Base-by-base conservation (phyloP, 2,797 vertebrate genomes). In the Picus viridis region DNA sequence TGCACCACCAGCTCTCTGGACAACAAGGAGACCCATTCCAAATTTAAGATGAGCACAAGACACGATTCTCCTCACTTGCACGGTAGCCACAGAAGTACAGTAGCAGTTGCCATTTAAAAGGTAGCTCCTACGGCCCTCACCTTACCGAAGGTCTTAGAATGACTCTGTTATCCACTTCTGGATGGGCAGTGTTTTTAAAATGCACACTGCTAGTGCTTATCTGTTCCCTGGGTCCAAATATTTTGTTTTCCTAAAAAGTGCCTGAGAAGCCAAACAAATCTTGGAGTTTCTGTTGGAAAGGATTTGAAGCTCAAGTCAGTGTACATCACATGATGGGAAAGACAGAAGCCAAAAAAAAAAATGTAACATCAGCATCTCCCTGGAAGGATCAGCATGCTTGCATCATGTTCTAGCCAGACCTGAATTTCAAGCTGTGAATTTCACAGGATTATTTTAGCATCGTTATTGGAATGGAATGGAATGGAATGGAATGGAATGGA, bases 231-330 rank as follows among this genome's bases (percentile, higher is more conserved):
- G 9, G 20, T 51, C 64, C 45, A 91, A 90, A 91, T 79, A 82
- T 71, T 90, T 85, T 65, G n/a, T 75, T 95, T 87, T 85, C 56
- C 84, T 95, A 57, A 91, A 89, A 92, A 89, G 54, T 7, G 32
- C n/a, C 32, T 20, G 36, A 85, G 69, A 89, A 95, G 92, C 72
- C 89, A 92, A 94, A 62, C 18, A 91, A 80, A 91, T 81, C 57
- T 65, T 85, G 23, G 77, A 65, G 51, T 85, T 94, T 86, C 88
- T 94, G n/a, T 80, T 92, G 90, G 90, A 85, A 73, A 91, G 26
- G n/a, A 75, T 65, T 14, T 85, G 53, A 94, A 93, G 53, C 56
- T 93, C 63, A 67, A 58, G 80, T 76, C 54, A 63, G 8, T 2
- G 10, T 49, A 88, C 6, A 17, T 83, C 94, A 91, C 53, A 74